Evolutionary conservation across 2,797 vertebrate species (phyloP), one percentile per base, ranked within the genome.

Genomic region (Brachyrhaphis roseni): DNA sequence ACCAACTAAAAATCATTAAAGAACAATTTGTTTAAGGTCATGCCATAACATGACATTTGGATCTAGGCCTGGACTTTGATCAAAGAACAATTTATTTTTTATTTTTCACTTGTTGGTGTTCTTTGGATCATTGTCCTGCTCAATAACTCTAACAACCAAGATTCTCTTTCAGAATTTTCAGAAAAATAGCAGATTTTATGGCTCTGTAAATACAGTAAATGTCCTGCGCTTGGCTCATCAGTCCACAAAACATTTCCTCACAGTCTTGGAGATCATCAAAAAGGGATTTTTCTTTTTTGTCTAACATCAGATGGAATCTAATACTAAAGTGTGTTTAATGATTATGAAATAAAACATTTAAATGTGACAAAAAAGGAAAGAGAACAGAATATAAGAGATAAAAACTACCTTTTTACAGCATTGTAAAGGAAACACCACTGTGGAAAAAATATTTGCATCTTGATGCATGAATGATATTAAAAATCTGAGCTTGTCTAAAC

Each of bases 401-500:
- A 13, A n/a, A 70, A 43, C 39, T 13, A 26, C 20, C 26, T 43
- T 70, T n/a, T 28, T 26, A n/a, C 41, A n/a, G 13, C 23, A 26
- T 6, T 53, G 5, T 12, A 36, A 49, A 31, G 64, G 8, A 10
- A 4, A 49, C 18, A 68, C 15, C 11, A 4, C 23, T 51, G 62
- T 68, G 46, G 18, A 51, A 41, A 47, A 59, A 68, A n/a, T 7
- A 49, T 41, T 34, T 57, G 23, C 26, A 43, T 36, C 8, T 71
- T 41, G 28, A 47, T 81, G 57, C 36, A 53, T 43, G 28, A 43
- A 78, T 75, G 74, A 20, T 66, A 82, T 74, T 83, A 76, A 57
- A 75, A 57, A 75, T 45, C 70, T 26, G 82, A 81, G 79, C 72
- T 11, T 78, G 68, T 79, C 53, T 18, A 57, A 82, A 84, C 84